Percentiles rank a stretch among this genome's conserved stretches.
These are phyloP conservation scores for Tortricodes alternella DNA, from an alignment of 2,888 invertebrate species.

Conservation along the genomic window DNA sequence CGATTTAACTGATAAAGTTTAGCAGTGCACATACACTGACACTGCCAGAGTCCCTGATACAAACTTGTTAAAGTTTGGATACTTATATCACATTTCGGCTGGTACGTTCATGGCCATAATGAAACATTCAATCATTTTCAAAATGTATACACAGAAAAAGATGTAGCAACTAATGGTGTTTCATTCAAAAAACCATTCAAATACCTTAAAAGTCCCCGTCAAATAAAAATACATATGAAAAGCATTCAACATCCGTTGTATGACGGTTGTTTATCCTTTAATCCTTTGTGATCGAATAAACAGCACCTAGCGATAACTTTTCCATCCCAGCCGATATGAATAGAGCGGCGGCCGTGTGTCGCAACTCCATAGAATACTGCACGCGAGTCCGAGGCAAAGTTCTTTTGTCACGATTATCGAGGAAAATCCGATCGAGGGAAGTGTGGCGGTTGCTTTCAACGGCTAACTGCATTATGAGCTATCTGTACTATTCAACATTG, in stretches of 20 bases:
- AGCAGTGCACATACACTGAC: no score
- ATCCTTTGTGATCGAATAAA: constrained; percentile 48
- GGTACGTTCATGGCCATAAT: no score
- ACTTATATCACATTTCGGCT: no score
- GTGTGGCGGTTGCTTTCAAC: constrained; percentile 76
- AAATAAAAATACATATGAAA: background rate
- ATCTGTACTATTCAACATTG: constrained; percentile 67
- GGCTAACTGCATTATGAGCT: constrained; percentile 80
- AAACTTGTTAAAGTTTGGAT: no score
- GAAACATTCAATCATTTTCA: no score
- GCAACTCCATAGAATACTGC: constrained; percentile 59
- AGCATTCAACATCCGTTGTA: background rate
- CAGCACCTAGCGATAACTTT: constrained; percentile 57
- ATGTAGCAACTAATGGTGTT: no score
- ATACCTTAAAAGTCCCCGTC: background rate
- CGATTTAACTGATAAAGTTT: no score
- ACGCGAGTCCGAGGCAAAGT: constrained; percentile 66
- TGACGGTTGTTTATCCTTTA: constrained; percentile 32
- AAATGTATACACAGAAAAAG: no score
- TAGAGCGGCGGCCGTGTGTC: constrained; percentile 51
- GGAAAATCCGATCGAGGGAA: constrained; percentile 80
- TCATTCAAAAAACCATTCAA: background rate
- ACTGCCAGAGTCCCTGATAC: no score
- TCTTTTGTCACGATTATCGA: constrained; percentile 81
- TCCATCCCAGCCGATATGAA: constrained; percentile 59